Percentiles rank a stretch among this genome's conserved stretches.
Conservation (phyloP, 2,888 invertebrate species). For the Microctonus hyperodae region DNA sequence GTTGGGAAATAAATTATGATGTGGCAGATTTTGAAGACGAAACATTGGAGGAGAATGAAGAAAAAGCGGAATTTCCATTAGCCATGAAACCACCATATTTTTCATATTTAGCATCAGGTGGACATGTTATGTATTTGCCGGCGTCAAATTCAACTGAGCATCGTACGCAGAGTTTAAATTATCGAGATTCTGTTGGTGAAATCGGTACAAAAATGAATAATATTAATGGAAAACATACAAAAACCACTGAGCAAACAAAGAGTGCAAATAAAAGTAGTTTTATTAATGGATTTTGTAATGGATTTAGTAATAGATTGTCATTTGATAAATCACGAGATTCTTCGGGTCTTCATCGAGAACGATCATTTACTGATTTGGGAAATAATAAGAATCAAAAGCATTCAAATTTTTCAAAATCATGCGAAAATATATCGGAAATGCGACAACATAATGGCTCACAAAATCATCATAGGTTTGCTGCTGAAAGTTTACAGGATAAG, state of each 20-base stretch:
- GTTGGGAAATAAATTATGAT: constrained; percentile 40
- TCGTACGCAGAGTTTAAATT: constrained; percentile 45
- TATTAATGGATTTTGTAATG: constrained; percentile 35
- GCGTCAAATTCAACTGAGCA: constrained; percentile 55
- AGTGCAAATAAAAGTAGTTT: constrained; percentile 28
- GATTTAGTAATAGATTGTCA: neutral
- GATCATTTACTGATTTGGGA: constrained; percentile 36
- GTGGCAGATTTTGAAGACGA: constrained; percentile 26
- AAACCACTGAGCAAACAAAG: constrained; percentile 35
- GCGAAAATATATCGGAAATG: constrained; percentile 61
- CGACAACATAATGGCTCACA: constrained; percentile 44
- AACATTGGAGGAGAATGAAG: constrained; percentile 42
- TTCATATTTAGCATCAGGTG: constrained; percentile 71
- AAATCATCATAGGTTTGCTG: constrained; percentile 46
- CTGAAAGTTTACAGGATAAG: constrained; percentile 59
- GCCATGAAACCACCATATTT: constrained; percentile 62
- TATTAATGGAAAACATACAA: constrained; percentile 38
- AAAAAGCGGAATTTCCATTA: constrained; percentile 46
- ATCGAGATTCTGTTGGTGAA: constrained; percentile 34
- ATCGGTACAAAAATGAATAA: constrained; percentile 33
- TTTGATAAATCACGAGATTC: constrained; percentile 25
- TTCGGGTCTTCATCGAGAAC: constrained; percentile 38
- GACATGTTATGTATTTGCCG: constrained; percentile 84
- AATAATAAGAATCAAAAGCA: constrained; percentile 33
- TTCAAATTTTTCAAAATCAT: constrained; percentile 62